Base-by-base conservation (phyloP, 2,113 vertebrate species). In the Delphinapterus leucas region DNA sequence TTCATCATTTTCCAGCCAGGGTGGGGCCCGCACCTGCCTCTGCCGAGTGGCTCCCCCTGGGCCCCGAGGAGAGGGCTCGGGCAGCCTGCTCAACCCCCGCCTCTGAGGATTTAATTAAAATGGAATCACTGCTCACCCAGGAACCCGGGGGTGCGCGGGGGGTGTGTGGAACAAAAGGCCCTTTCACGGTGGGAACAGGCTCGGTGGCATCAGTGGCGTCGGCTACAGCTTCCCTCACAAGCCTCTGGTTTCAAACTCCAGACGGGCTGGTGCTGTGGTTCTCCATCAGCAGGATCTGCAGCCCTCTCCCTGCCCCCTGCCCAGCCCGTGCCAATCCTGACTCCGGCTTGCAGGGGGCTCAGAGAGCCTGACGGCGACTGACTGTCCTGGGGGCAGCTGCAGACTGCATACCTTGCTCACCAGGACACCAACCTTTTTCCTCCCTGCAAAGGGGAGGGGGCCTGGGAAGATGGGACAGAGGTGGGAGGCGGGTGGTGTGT, bases 31-130 rank as follows among this genome's bases (percentile, higher is more conserved):
- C 15, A 2, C 58, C 5, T 0, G 74, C 74, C 13, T 76, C 58
- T 58, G 25, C 21, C 8, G 13, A 6, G 9, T 58, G 2, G 0
- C 26, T 67, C 17, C n/a, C 70, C 44, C 65, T 38, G 20, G 58
- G 25, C 53, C 11, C 8, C 14, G 12, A 83, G 79, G 47, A 23
- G 85, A 86, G 60, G 81, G 28, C 41, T 68, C 23, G 55, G 63
- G 38, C 44, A 38, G 77, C 38, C 3, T 33, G 73, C 26, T 68
- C 41, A 61, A 55, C 38, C 83, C 70, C 61, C 79, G 70, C 61
- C 4, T 1, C 93, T 58, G 82, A 44, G 36, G 33, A 58, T 94
- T 97, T 97, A 97, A 98, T 98, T 98, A 98, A 98, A 98, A 98
- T 92, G 97, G 98, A 98, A 98, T 98, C 98, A 93, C 80, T 65